Evolutionary conservation across 2,113 vertebrate species (phyloP).

Genomic region (Perca schrenkii): DNA sequence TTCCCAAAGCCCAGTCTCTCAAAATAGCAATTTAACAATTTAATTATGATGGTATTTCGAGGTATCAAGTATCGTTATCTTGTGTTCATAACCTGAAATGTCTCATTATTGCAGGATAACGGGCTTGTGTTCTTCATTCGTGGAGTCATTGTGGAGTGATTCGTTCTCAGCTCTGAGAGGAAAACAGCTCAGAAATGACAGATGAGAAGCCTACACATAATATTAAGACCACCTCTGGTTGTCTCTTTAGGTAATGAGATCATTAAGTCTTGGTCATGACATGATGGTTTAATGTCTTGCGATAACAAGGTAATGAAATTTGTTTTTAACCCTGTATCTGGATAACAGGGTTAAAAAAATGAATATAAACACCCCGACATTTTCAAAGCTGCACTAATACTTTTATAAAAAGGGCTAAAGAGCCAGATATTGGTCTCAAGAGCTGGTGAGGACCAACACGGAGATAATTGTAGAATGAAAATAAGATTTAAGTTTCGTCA

Average conservation of each 20-base stretch:
- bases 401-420: no score
- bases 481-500: no score
- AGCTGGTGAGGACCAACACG: no score
- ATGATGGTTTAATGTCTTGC: neutral
- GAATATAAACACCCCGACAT: no score
- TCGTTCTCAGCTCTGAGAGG: neutral
- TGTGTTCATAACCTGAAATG: neutral
- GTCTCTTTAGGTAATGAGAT: neutral
- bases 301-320: neutral
- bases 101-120: neutral
- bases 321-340: neutral
- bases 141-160: neutral
- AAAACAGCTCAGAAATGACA: neutral
- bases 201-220: neutral
- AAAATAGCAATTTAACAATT: neutral
- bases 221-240: neutral
- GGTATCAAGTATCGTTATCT: conserved; percentile 2
- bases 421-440: no score
- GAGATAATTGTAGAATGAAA: no score
- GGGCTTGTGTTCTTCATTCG: neutral
- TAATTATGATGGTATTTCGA: neutral
- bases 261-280: neutral
- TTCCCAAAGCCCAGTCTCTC: neutral
- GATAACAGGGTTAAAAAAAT: no score
- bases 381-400: no score